Base-by-base conservation (phyloP, 1,140 invertebrate genomes). In the Brachionus paranguensis region DNA sequence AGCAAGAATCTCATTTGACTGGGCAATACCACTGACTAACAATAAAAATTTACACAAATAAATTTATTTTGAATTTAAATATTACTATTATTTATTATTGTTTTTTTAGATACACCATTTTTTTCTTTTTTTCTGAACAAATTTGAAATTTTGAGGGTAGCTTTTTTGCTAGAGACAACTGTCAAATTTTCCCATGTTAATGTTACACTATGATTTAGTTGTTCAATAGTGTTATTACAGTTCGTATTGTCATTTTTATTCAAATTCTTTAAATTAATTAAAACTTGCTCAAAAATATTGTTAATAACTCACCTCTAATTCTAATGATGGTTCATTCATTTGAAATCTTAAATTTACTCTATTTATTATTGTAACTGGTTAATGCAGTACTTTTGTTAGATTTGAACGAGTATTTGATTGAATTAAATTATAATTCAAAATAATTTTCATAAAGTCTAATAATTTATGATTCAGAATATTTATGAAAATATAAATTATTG, bases 1-100 rank as follows among this genome's bases (percentile, higher is more conserved):
- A 2, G 96, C 95, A 76, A 97, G 88, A 29, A 97, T 89, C 88
- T 96, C 95, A 4, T 95, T 95, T 4, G 95, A 94, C 88, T 93
- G 92, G 0, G 95, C 95, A 1, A 94, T 92, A 10, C 96, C 96
- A 85, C 45, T 47, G 4, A 47, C 45, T 47, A 47, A 47, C 12
- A 45, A 47, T 0, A 47, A 65, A 33, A 14, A 27, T 2, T 27
- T 12, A 65, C 10, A 12, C 11, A 65, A 33, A 70, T 37, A 37
- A 70, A 37, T 7, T 37, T 37, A 37, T 7, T 37, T 7, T 7
- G 4, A 37, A 37, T 37, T 37, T 6, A 7, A 37, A 37, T 37
- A 20, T 12, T 72, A 72, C 68, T 41, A 72, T 72, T 72, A 11
- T 72, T 41, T 41, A 72, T 72, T 72, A 72, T 72, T 20, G 37